A percentile compares a stretch with the other conserved stretches of the same genome.
Conservation (phyloP, 2,113 vertebrate species). For the Ploceus nigricollis region DNA sequence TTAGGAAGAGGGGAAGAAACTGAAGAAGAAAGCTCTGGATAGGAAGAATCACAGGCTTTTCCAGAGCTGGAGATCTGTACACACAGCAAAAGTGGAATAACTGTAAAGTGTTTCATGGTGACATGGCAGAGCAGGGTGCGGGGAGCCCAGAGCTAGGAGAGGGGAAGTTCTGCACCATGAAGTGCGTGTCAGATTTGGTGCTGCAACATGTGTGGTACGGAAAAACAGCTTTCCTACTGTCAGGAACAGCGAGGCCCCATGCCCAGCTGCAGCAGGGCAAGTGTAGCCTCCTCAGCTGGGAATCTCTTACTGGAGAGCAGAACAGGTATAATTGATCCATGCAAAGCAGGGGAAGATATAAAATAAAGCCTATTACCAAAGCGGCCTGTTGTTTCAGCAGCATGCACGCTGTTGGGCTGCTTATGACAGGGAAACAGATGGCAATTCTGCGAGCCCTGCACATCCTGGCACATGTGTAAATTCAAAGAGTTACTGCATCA, state of each 20-base stretch:
- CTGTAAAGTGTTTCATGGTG: neutral
- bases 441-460: conserved; percentile 32
- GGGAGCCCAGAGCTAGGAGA: neutral
- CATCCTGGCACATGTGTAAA: conserved; percentile 36
- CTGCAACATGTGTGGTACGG: neutral
- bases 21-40: neutral
- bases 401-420: neutral
- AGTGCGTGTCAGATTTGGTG: neutral
- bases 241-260: neutral
- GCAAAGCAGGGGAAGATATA: neutral
- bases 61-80: neutral
- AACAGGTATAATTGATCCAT: conserved; percentile 5
- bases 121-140: neutral
- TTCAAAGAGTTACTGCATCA: conserved; percentile 63
- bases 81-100: neutral
- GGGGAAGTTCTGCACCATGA: neutral
- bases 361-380: conserved; percentile 15
- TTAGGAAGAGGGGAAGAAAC: neutral
- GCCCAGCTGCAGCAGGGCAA: neutral
- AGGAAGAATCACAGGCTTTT: neutral
- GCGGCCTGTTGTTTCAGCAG: neutral
- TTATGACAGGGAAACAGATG: conserved; percentile 63
- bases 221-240: neutral
- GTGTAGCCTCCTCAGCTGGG: neutral
- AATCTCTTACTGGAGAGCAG: neutral